These are phyloP conservation scores for Ligdia adustata DNA, from an alignment of 2,888 invertebrate genomes.

Conservation along the genomic window DNA sequence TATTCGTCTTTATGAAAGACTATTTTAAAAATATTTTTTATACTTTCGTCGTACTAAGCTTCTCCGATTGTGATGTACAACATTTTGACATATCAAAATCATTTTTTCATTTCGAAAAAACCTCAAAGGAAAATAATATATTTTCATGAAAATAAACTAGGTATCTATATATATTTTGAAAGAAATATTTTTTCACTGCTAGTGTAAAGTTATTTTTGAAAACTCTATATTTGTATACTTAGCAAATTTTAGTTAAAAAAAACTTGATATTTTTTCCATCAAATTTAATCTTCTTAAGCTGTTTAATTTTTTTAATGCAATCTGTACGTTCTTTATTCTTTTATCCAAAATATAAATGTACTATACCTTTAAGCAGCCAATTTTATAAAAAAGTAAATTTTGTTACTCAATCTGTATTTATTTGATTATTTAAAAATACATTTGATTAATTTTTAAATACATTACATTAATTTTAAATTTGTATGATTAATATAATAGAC, in stretches of 20 bases:
- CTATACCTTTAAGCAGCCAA: too few species aligned
- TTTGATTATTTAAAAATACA: too few species aligned
- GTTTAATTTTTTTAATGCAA: too few species aligned
- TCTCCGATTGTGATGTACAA: conserved; percentile 62
- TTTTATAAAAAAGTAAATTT: too few species aligned
- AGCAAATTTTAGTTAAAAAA: conserved; percentile 2
- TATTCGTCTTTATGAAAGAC: conserved; percentile 21
- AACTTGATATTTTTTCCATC: conserved; percentile 18
- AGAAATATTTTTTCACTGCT: conserved; percentile 52
- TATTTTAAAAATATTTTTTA: conserved; percentile 7
- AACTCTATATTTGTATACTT: conserved; percentile 30
- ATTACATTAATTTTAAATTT: too few species aligned
- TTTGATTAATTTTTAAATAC: too few species aligned
- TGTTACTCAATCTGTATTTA: too few species aligned
- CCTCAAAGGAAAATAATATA: conserved; percentile 67
- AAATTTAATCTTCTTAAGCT: too few species aligned
- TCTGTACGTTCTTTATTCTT: too few species aligned
- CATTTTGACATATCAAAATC: conserved; percentile 71
- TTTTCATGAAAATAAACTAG: conserved; percentile 57
- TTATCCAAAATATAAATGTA: too few species aligned
- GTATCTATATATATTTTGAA: conserved; percentile 40
- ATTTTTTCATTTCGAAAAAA: conserved; percentile 50
- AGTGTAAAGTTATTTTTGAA: conserved; percentile 50
- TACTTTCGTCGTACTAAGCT: conserved; percentile 23
- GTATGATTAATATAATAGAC: too few species aligned